Conservation (phyloP, 2,888 invertebrate genomes). For the Esperia sulphurella region DNA sequence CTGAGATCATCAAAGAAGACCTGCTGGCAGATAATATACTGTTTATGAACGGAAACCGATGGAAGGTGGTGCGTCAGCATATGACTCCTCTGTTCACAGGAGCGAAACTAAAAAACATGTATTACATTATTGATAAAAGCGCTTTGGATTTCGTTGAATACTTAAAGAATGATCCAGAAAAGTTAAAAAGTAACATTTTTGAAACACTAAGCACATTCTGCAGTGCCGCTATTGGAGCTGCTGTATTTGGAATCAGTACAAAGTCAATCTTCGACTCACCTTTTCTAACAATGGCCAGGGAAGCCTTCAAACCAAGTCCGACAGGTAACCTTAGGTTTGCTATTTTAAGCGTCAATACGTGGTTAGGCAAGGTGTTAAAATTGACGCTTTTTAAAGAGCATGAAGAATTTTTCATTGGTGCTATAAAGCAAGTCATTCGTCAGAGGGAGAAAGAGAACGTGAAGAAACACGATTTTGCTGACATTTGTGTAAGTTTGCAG, state of each 20-base stretch:
- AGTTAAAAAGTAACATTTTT: constrained; percentile 26
- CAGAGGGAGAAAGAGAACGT: constrained; percentile 35
- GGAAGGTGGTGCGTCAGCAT: constrained; percentile 32
- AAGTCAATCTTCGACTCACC: constrained; percentile 48
- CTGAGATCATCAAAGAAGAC: constrained; percentile 18
- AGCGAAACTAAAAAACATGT: constrained; percentile 40
- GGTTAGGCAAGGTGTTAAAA: constrained; percentile 23
- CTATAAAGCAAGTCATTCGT: constrained; percentile 44
- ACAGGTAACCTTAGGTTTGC: constrained; percentile 19
- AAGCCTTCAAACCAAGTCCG: constrained; percentile 12
- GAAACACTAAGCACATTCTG: constrained; percentile 23
- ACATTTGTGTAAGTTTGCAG: constrained; percentile 47
- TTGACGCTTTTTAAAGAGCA: constrained; percentile 38
- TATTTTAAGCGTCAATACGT: constrained; percentile 14
- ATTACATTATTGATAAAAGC: constrained; percentile 32
- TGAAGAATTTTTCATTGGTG: constrained; percentile 45
- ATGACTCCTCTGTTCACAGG: constrained; percentile 40
- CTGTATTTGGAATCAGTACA: constrained; percentile 45
- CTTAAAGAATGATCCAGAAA: constrained; percentile 30
- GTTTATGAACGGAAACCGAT: constrained; percentile 24
- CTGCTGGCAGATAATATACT: constrained; percentile 23
- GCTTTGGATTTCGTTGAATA: constrained; percentile 27
- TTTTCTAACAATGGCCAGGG: constrained; percentile 23
- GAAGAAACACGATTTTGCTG: constrained; percentile 49
- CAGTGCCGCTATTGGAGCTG: constrained; percentile 33